Evolutionary conservation across 2,797 vertebrate species (phyloP).

Genomic region (Antrozous pallidus): DNA sequence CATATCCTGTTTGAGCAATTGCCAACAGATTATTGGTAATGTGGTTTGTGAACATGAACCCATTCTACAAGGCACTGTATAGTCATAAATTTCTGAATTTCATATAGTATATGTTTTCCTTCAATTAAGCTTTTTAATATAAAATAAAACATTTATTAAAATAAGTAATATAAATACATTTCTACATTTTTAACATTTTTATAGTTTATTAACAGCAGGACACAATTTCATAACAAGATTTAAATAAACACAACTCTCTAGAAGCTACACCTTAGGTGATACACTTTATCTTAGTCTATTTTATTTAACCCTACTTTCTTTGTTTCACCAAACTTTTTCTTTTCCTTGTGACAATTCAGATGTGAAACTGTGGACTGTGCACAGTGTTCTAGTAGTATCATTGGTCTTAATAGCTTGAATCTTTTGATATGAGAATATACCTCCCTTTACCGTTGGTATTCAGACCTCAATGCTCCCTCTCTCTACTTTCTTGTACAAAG

Average conservation of each 20-base stretch:
- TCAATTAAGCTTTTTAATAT: neutral
- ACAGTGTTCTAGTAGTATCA: neutral
- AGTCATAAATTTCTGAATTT: neutral
- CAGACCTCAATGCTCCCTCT: neutral
- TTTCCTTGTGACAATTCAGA: neutral
- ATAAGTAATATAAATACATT: neutral
- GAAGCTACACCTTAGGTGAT: neutral
- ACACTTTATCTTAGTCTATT: neutral
- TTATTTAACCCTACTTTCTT: neutral
- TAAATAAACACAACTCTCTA: slow-evolving; percentile 7
- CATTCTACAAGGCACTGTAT: neutral
- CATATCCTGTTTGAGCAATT: neutral
- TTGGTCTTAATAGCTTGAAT: neutral
- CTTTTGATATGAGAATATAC: neutral
- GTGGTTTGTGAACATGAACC: neutral
- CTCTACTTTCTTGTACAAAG: neutral
- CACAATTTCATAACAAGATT: neutral
- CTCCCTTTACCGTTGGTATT: neutral
- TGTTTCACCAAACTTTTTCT: neutral
- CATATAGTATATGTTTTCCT: neutral
- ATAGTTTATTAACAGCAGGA: neutral
- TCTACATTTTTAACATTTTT: neutral
- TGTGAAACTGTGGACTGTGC: neutral
- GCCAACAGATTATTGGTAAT: neutral
- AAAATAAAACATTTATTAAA: slow-evolving; percentile 26